These are phyloP conservation scores for Brachionus rubens DNA, from an alignment of 1,140 invertebrate species.

Conservation along the genomic window DNA sequence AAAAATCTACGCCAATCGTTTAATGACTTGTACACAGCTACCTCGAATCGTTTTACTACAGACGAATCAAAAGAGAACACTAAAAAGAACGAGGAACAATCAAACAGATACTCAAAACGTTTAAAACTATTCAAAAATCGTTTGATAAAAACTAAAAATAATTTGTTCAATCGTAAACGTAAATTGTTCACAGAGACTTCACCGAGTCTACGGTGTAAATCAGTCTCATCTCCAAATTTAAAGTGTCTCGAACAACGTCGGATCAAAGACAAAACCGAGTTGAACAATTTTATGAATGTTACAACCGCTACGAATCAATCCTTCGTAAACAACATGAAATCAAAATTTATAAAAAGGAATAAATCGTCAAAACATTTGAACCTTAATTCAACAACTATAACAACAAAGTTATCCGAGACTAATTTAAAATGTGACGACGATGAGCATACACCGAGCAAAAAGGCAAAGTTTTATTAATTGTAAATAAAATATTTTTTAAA, in stretches of 20 bases:
- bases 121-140: conserved; percentile 27
- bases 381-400: conserved; percentile 8
- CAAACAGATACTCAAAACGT: neutral
- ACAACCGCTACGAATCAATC: conserved; percentile 31
- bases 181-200: neutral
- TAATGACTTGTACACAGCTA: neutral
- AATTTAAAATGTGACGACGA: conserved; percentile 2
- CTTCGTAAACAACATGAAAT: conserved; percentile 1
- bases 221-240: conserved; percentile 41
- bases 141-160: conserved; percentile 29
- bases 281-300: conserved; percentile 10
- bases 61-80: neutral
- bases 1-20: conserved; percentile 21
- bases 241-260: neutral
- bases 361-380: conserved; percentile 11
- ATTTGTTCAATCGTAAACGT: neutral
- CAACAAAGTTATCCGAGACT: neutral
- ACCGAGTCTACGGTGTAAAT: neutral
- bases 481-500: too few species aligned
- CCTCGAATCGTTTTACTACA: neutral
- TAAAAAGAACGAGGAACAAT: neutral
- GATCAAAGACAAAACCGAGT: neutral
- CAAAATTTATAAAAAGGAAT: neutral
- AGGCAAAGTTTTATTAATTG: conserved; percentile 42
- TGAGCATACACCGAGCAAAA: conserved; percentile 31